Evolutionary conservation across 2,888 invertebrate genomes (phyloP).

Genomic region (Cyrtodaria siliqua): DNA sequence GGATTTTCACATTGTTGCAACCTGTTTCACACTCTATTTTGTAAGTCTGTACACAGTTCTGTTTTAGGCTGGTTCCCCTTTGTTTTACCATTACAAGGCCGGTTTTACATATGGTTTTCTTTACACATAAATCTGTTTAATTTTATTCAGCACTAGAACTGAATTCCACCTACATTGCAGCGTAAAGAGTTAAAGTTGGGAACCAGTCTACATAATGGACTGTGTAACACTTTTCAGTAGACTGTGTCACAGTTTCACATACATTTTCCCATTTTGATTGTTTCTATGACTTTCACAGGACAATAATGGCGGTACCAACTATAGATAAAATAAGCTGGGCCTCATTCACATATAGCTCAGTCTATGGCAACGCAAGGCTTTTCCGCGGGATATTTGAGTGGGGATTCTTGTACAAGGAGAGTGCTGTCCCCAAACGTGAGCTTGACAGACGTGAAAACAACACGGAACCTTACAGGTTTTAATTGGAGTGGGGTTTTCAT

Average conservation of each 20-base stretch:
- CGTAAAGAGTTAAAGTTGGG: too few species aligned
- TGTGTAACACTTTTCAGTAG: too few species aligned
- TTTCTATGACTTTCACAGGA: constrained; percentile 87
- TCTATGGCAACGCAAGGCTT: constrained; percentile 91
- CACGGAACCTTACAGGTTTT: constrained; percentile 95
- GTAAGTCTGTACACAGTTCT: background rate
- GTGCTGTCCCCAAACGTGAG: constrained; percentile 95
- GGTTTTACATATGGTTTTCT: too few species aligned
- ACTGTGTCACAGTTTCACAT: too few species aligned
- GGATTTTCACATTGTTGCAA: too few species aligned
- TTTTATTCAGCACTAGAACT: too few species aligned
- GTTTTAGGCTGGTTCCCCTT: background rate
- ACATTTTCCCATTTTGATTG: too few species aligned
- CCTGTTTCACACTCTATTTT: too few species aligned
- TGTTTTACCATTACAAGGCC: too few species aligned
- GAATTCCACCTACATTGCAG: too few species aligned
- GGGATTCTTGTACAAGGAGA: constrained; percentile 99
- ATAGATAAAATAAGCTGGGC: constrained; percentile 98
- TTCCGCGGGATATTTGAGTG: constrained; percentile 99
- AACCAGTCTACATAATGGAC: too few species aligned
- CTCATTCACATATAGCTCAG: constrained; percentile 96
- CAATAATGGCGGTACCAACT: constrained; percentile 97
- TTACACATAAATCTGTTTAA: too few species aligned
- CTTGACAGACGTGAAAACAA: constrained; percentile 91
- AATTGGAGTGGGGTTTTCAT: background rate